These are phyloP conservation scores for Flabesymbios commensalis DNA, from an alignment of 2,888 invertebrate genomes.

Conservation along the genomic window DNA sequence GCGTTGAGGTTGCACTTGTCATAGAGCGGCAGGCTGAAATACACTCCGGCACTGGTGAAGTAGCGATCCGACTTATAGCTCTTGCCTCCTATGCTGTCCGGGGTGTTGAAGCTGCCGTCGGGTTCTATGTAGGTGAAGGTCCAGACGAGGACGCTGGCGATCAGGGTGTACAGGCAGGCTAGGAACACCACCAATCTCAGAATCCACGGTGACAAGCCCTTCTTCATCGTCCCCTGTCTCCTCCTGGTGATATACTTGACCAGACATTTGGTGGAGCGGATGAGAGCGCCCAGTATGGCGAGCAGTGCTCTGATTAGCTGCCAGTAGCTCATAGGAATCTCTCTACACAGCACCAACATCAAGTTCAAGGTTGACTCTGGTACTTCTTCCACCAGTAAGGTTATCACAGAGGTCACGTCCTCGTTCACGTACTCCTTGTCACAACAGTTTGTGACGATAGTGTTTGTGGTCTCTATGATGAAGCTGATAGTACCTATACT, in stretches of 20 bases:
- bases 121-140: constrained; percentile 42
- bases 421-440: constrained; percentile 32
- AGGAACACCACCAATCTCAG: not conserved
- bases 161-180: constrained; percentile 9
- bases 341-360: constrained; percentile 39
- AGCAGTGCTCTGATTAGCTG: constrained; percentile 42
- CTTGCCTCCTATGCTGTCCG: constrained; percentile 40
- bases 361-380: constrained; percentile 39
- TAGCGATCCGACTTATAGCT: constrained; percentile 45
- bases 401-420: constrained; percentile 37
- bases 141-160: constrained; percentile 38
- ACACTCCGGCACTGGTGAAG: constrained; percentile 45
- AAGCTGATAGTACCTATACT: constrained; percentile 40
- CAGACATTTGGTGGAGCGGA: constrained; percentile 36
- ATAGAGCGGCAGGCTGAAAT: constrained; percentile 41
- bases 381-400: constrained; percentile 41
- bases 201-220: not conserved
- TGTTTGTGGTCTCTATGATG: constrained; percentile 35
- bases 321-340: constrained; percentile 43
- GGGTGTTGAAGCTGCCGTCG: constrained; percentile 44
- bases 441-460: constrained; percentile 34
- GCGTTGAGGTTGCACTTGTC: constrained; percentile 1
- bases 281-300: constrained; percentile 39
- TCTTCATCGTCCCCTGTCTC: not conserved
- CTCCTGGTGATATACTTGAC: not conserved